Conservation (phyloP, 2,113 vertebrate genomes). For the Zootoca vivipara region DNA sequence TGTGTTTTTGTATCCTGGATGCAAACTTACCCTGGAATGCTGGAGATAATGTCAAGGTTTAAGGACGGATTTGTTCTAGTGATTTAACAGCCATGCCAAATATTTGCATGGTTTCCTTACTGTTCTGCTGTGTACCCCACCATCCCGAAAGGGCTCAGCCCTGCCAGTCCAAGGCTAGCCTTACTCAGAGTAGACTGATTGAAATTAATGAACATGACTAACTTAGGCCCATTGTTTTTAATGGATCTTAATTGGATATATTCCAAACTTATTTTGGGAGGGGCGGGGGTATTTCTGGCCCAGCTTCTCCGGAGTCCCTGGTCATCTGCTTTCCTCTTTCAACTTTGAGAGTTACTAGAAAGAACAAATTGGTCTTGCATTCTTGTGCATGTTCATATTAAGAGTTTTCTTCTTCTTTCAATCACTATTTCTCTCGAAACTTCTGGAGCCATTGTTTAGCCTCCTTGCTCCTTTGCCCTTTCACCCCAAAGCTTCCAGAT, state of each 20-base stretch:
- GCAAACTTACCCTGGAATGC: background rate
- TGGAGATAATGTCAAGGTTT: background rate
- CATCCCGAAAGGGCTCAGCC: too few species aligned
- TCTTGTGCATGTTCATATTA: background rate
- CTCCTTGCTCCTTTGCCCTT: background rate
- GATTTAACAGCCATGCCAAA: background rate
- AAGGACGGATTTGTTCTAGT: background rate
- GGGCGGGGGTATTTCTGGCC: too few species aligned
- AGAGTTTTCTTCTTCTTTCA: background rate
- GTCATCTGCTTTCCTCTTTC: background rate
- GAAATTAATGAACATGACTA: too few species aligned
- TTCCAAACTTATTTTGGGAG: background rate
- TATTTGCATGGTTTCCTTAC: background rate
- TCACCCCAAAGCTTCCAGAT: background rate
- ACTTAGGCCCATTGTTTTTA: too few species aligned
- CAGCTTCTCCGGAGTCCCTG: background rate
- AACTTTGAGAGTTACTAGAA: background rate
- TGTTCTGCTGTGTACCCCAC: background rate
- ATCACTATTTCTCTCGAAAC: background rate
- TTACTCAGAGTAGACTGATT: too few species aligned
- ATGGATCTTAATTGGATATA: background rate
- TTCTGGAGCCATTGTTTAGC: background rate
- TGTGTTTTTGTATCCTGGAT: background rate
- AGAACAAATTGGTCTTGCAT: background rate
- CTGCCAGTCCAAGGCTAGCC: too few species aligned